A percentile compares a stretch with the other conserved stretches of the same genome.
Conservation (phyloP, 2,113 vertebrate genomes). For the Alligator mississippiensis region DNA sequence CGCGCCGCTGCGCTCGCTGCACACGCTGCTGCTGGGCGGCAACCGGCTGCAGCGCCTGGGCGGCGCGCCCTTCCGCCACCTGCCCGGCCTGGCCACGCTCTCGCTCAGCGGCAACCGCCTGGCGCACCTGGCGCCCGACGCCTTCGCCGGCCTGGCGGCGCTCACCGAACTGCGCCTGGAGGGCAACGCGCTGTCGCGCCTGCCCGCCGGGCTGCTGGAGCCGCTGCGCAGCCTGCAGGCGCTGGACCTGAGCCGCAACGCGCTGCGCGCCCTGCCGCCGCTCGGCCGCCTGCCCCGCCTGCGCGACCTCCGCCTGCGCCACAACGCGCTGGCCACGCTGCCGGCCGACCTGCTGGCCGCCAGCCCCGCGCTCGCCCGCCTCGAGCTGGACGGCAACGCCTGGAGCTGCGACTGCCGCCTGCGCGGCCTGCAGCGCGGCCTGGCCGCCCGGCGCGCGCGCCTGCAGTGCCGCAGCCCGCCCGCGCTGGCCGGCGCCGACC, state of each 20-base stretch:
- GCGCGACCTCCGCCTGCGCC: slow-evolving; percentile 88
- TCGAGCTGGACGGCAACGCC: slow-evolving; percentile 92
- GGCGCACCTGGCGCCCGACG: slow-evolving; percentile 79
- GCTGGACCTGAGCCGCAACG: slow-evolving; percentile 90
- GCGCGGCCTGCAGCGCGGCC: slow-evolving; percentile 87
- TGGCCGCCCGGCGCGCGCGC: slow-evolving; percentile 85
- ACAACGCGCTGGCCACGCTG: slow-evolving; percentile 87
- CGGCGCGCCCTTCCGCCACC: slow-evolving; percentile 86
- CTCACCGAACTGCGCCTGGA: slow-evolving; percentile 89
- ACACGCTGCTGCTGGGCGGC: slow-evolving; percentile 87
- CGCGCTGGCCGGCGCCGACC: slow-evolving; percentile 86
- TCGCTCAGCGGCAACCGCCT: slow-evolving; percentile 89
- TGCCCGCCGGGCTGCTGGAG: slow-evolving; percentile 85
- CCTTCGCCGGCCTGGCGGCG: slow-evolving; percentile 84
- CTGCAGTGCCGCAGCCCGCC: slow-evolving; percentile 88
- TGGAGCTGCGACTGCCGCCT: slow-evolving; percentile 95
- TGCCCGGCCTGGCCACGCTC: slow-evolving; percentile 86
- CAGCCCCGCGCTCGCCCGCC: slow-evolving; percentile 84
- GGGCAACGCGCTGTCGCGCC: slow-evolving; percentile 86
- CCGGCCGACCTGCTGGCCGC: slow-evolving; percentile 85
- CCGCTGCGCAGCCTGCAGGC: slow-evolving; percentile 86
- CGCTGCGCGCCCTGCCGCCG: slow-evolving; percentile 81
- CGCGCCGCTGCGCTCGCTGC: slow-evolving; percentile 83
- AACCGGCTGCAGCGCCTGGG: slow-evolving; percentile 87
- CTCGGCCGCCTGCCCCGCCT: slow-evolving; percentile 82